A percentile compares a stretch with the other conserved stretches of the same genome.
Conservation (phyloP, 1,140 invertebrate species). For the Solen grandis region DNA sequence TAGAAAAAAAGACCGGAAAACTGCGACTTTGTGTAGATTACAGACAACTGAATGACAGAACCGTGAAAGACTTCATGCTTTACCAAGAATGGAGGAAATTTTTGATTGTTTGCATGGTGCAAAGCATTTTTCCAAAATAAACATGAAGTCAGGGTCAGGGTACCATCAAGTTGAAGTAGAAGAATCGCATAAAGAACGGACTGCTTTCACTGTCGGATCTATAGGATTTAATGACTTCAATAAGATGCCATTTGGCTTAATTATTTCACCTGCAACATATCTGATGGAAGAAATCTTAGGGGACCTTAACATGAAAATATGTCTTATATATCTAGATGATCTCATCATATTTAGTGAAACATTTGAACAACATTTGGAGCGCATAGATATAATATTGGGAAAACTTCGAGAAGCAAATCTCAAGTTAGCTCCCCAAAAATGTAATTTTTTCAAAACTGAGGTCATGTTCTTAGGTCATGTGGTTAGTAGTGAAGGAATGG, state of each 20-base stretch:
- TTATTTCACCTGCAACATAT: constrained; percentile 3
- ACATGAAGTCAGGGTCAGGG: not conserved
- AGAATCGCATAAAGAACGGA: constrained; percentile 18
- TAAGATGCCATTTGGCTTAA: constrained; percentile 15
- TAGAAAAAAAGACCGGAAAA: not conserved
- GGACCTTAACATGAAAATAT: constrained; percentile 6
- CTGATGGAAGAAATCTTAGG: constrained; percentile 8
- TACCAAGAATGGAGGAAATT: too few species aligned
- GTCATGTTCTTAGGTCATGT: constrained; percentile 3
- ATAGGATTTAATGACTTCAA: constrained; percentile 4
- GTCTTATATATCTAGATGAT: constrained; percentile 30
- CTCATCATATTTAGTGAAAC: constrained; percentile 18
- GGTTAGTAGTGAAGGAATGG: not conserved
- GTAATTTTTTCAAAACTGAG: not conserved
- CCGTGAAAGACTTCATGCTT: constrained; percentile 4
- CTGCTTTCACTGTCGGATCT: constrained; percentile 19
- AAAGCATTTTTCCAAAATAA: constrained; percentile 11
- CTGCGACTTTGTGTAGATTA: not conserved
- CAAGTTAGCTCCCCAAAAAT: constrained; percentile 14
- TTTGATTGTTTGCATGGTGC: constrained; percentile 1
- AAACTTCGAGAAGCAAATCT: not conserved
- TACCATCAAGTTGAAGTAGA: constrained; percentile 11
- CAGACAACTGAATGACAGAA: constrained; percentile 1
- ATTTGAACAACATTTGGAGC: not conserved
- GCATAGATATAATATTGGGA: not conserved